A percentile compares a stretch with the other conserved stretches of the same genome.
These are phyloP conservation scores for Clanis bilineata DNA, from an alignment of 2,888 invertebrate species.

Conservation along the genomic window DNA sequence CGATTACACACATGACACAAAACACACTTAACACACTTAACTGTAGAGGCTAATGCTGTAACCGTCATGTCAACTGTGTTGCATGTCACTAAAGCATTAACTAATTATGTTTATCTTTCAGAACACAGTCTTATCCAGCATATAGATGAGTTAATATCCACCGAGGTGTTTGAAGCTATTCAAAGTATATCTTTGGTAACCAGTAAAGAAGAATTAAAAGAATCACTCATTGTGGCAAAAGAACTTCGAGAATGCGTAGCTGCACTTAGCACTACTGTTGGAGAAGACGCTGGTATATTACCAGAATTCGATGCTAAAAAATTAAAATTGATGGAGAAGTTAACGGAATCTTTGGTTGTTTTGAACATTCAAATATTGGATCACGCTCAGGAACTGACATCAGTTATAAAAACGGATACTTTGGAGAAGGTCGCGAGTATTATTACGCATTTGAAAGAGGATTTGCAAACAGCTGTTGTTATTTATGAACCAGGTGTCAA, in stretches of 20 bases:
- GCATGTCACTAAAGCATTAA: background rate
- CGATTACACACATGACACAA: background rate
- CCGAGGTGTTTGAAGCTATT: slow-evolving; percentile 32
- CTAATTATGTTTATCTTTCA: slow-evolving; percentile 23
- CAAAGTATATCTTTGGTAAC: slow-evolving; percentile 29
- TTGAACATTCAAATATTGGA: slow-evolving; percentile 42
- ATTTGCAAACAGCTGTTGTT: slow-evolving; percentile 36
- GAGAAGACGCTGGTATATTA: slow-evolving; percentile 20
- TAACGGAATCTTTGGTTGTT: slow-evolving; percentile 38
- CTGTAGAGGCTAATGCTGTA: slow-evolving; percentile 9
- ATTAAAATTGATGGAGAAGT: slow-evolving; percentile 33
- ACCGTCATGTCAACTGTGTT: background rate
- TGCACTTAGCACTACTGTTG: slow-evolving; percentile 19
- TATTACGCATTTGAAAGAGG: slow-evolving; percentile 49
- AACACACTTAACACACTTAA: slow-evolving; percentile 1
- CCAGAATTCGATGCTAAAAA: slow-evolving; percentile 27
- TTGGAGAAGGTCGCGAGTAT: slow-evolving; percentile 42
- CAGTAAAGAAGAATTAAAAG: slow-evolving; percentile 36
- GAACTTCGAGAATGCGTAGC: slow-evolving; percentile 30
- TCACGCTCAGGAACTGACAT: slow-evolving; percentile 32
- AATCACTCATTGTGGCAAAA: slow-evolving; percentile 31
- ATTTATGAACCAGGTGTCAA: slow-evolving; percentile 25
- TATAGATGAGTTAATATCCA: slow-evolving; percentile 40
- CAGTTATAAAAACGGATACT: slow-evolving; percentile 29
- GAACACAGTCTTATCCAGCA: slow-evolving; percentile 34